Conservation (phyloP, 2,888 invertebrate genomes). For the Tribolium freemani region DNA sequence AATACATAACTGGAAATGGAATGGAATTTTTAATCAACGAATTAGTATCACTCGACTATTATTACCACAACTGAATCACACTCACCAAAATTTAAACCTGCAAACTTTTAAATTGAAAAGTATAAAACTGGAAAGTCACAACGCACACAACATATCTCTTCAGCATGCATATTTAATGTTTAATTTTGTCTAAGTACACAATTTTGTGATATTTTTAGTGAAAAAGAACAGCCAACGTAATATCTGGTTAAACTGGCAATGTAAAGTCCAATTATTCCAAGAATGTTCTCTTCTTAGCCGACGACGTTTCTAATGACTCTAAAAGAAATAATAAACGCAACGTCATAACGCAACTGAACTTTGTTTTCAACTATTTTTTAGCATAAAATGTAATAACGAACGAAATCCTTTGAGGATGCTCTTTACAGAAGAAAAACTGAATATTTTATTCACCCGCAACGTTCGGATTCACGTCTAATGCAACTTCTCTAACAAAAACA, state of each 20-base stretch:
- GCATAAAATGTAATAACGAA: slow-evolving; percentile 19
- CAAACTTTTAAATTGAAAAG: slow-evolving; percentile 9
- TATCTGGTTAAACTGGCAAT: slow-evolving; percentile 27
- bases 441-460: slow-evolving; percentile 9
- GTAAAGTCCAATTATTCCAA: slow-evolving; percentile 32
- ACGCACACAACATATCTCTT: slow-evolving; percentile 12
- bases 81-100: not conserved
- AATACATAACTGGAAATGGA: slow-evolving; percentile 4
- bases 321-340: slow-evolving; percentile 19
- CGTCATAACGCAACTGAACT: slow-evolving; percentile 13
- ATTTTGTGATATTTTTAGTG: slow-evolving; percentile 21
- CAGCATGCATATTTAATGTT: slow-evolving; percentile 23
- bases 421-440: slow-evolving; percentile 20
- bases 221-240: slow-evolving; percentile 13
- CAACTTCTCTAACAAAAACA: slow-evolving; percentile 13
- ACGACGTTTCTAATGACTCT: slow-evolving; percentile 16
- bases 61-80: not conserved
- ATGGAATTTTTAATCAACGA: slow-evolving; percentile 6
- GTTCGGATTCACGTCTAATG: slow-evolving; percentile 1
- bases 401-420: slow-evolving; percentile 12
- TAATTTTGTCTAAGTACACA: slow-evolving; percentile 17
- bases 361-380: slow-evolving; percentile 18
- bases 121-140: slow-evolving; percentile 1
- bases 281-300: slow-evolving; percentile 26
- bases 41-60: not conserved